phyloP scores from a whole-genome alignment of 2,888 invertebrate species.

The Papilio elwesi region DNA sequence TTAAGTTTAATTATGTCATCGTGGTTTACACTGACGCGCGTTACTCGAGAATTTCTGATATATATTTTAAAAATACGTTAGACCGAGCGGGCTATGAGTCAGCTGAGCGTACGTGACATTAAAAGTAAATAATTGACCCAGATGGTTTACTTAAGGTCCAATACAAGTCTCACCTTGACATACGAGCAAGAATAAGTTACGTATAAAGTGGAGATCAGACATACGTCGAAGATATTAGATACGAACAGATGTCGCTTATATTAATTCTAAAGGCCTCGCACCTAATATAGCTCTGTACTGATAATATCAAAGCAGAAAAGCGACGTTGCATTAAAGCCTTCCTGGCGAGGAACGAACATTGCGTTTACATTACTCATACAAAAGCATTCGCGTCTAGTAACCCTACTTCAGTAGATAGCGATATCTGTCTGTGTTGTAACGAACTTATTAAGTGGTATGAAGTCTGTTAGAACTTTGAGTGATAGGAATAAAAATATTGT shows the following conservation, averaged over 20 bases:
- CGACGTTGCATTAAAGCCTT: slow-evolving; percentile 10
- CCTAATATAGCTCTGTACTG: slow-evolving; percentile 40
- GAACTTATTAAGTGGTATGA: too few species aligned
- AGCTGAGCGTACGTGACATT: slow-evolving; percentile 60
- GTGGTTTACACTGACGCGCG: background rate
- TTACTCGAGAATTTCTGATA: slow-evolving; percentile 24
- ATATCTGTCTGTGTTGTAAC: background rate
- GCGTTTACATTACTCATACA: background rate
- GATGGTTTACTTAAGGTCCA: slow-evolving; percentile 52
- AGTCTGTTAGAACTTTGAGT: background rate
- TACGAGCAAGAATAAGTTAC: slow-evolving; percentile 8
- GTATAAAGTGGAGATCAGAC: slow-evolving; percentile 3
- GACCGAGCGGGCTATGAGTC: slow-evolving; percentile 48
- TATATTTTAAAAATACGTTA: slow-evolving; percentile 27
- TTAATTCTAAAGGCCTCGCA: slow-evolving; percentile 39
- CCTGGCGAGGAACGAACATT: slow-evolving; percentile 1
- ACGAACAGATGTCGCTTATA: slow-evolving; percentile 40
- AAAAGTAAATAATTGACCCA: slow-evolving; percentile 68
- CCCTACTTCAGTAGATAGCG: background rate
- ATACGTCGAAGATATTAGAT: slow-evolving; percentile 34
- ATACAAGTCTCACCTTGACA: slow-evolving; percentile 30
- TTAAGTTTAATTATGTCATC: too few species aligned
- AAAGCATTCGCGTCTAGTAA: background rate
- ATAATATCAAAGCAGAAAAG: slow-evolving; percentile 10
- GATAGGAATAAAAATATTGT: too few species aligned